Evolutionary conservation across 1,140 invertebrate species (phyloP), one percentile per base, ranked within the genome.

Genomic region (Paralvinella palmiformis): DNA sequence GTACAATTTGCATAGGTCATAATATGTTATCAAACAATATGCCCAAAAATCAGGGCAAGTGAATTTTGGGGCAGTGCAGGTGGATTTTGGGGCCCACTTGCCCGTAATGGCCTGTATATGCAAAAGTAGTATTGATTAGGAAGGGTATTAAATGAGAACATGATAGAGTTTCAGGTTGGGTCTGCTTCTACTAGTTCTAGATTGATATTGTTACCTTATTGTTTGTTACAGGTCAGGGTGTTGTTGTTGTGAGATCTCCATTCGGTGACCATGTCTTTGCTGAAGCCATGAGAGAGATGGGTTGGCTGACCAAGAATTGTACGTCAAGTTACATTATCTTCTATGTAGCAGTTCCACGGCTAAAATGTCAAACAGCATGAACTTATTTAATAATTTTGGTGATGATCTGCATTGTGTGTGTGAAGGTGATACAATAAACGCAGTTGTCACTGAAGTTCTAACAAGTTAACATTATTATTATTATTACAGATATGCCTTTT

Each of bases 191-290:
- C 33, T 48, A 13, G n/a, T 44, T 45, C 22, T 13, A 45, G 24
- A 50, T 59, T 68, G 32, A n/a, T 59, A 10, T 24, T 31, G 37
- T 32, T 45, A 22, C 50, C 36, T 44, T 13, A n/a, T 13, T 7
- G 10, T 52, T 22, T 52, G 35, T 37, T 33, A 36, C 69, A 72
- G 72, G 72, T 31, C 72, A 74, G 63, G 72, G 72, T 41, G 69
- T 74, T 55, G 72, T 74, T 24, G 53, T 74, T 59, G 70, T 69
- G 36, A 44, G 69, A 45, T 58, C 68, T 35, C 61, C 69, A 22
- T 71, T 62, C 59, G 67, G 64, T 68, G 71, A 74, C 31, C 60
- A 66, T 31, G 70, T 71, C 3, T 74, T 72, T 66, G 63, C 63
- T n/a, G 36, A 71, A n/a, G 63, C 69, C 1, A 45, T 71, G 27